phyloP scores from a whole-genome alignment of 2,113 vertebrate genomes.

The Chaetodon auriga region DNA sequence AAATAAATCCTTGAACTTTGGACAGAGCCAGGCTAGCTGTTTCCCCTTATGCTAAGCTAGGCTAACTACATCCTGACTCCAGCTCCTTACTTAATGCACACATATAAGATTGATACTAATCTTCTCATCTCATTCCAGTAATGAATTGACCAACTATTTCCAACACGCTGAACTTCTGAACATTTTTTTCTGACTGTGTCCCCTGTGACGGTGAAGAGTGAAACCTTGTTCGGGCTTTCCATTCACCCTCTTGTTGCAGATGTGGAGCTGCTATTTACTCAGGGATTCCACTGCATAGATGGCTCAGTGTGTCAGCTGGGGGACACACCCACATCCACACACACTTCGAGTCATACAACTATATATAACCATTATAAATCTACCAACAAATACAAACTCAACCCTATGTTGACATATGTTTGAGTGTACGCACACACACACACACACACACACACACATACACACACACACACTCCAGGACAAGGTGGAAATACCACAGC shows the following conservation, averaged over 20 bases:
- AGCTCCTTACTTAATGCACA: no score
- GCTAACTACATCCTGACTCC: no score
- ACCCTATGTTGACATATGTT: background rate
- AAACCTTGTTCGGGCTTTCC: slow-evolving; percentile 43
- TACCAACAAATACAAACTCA: slow-evolving; percentile 4
- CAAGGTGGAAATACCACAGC: slow-evolving; percentile 26
- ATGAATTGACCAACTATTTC: background rate
- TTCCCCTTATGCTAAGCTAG: no score
- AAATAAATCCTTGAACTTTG: no score
- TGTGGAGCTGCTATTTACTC: slow-evolving; percentile 45
- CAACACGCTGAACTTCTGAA: background rate
- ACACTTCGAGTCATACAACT: slow-evolving; percentile 10
- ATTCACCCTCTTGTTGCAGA: slow-evolving; percentile 24
- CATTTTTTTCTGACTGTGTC: slow-evolving; percentile 1
- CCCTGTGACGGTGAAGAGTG: slow-evolving; percentile 30
- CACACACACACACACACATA: background rate
- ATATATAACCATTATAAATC: slow-evolving; percentile 19
- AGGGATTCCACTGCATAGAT: slow-evolving; percentile 50
- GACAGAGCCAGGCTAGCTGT: no score
- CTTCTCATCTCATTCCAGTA: background rate
- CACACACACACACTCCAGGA: background rate
- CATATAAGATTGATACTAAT: no score
- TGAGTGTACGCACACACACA: background rate
- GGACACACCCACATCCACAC: slow-evolving; percentile 35
- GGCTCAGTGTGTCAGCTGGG: slow-evolving; percentile 4